phyloP scores from a whole-genome alignment of 2,797 vertebrate genomes.

The Coregonus sp. region DNA sequence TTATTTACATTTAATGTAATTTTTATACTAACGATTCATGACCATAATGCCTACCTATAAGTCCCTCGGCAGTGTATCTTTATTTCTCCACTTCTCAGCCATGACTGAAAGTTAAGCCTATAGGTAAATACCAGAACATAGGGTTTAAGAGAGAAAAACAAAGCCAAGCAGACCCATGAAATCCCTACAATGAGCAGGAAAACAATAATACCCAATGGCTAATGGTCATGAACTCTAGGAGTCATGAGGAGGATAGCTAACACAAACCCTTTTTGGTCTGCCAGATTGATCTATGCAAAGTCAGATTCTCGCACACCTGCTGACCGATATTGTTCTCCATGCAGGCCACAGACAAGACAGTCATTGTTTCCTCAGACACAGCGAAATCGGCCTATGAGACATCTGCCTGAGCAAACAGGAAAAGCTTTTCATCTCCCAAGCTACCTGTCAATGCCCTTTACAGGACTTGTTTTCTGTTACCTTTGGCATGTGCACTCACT shows the following conservation, averaged over 20 bases:
- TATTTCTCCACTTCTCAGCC: conserved; percentile 42
- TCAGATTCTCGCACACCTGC: conserved; percentile 75
- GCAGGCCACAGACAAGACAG: conserved; percentile 70
- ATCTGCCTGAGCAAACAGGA: conserved; percentile 66
- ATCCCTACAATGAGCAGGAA: conserved; percentile 60
- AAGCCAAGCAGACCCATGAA: conserved; percentile 45
- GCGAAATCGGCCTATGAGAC: conserved; percentile 43
- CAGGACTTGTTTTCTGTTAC: conserved; percentile 46
- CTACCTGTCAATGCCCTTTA: conserved; percentile 58
- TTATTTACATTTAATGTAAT: conserved; percentile 70
- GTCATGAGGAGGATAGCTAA: conserved; percentile 20
- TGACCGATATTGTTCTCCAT: conserved; percentile 66
- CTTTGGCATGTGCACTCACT: conserved; percentile 49
- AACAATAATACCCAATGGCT: conserved; percentile 62
- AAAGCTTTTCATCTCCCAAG: conserved; percentile 60
- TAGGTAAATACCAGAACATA: conserved; percentile 71
- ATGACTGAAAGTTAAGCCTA: conserved; percentile 58
- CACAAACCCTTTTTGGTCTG: conserved; percentile 8
- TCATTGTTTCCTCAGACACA: conserved; percentile 69
- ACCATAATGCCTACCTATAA: conserved; percentile 41
- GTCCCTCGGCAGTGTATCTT: conserved; percentile 22
- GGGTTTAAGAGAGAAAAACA: conserved; percentile 53
- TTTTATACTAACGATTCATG: conserved; percentile 63
- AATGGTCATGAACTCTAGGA: conserved; percentile 43
- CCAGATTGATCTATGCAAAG: conserved; percentile 78